Evolutionary conservation across 1,140 invertebrate species (phyloP), one percentile per base, ranked within the genome.

Genomic region (Eurosta solidaginis): DNA sequence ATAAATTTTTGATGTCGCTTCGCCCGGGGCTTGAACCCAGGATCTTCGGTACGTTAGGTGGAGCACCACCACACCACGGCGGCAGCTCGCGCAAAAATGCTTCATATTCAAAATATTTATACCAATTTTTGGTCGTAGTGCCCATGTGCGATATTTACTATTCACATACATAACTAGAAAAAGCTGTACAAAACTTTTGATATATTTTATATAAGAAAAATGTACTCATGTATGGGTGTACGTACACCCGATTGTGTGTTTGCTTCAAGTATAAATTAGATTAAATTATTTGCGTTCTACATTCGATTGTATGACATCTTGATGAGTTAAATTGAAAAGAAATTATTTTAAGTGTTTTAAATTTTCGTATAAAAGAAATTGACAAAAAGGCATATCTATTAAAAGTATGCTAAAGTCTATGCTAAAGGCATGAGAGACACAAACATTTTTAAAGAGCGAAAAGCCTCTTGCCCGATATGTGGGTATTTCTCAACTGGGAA

Each of bases 221-320:
- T 47, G 12, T 47, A 47, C n/a, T 12, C n/a, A 47, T 14, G 45
- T 47, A 47, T n/a, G 14, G 3, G n/a, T 47, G n/a, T n/a, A n/a
- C n/a, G n/a, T n/a, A n/a, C 45, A 1, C 14, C n/a, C n/a, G 45
- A 47, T 47, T 47, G 45, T 47, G 45, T 14, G 14, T 14, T 47
- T 47, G 45, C 45, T 47, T 47, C 12, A 68, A 68, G 27, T 40
- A 68, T 40, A 40, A 68, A 68, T 68, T 68, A 68, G 59, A 68
- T 68, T 68, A 68, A 68, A 68, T 68, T 68, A 68, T 68, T 68
- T 68, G 33, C 59, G 59, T 40, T 68, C 59, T 68, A 68, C 59
- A 40, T 68, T 68, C 33, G 59, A 68, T n/a, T n/a, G 59, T 68
- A 68, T 68, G 33, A 68, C 22, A 68, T 20, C 59, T 40, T 17